phyloP scores from a whole-genome alignment of 2,888 invertebrate genomes.

The Coremacera marginata region DNA sequence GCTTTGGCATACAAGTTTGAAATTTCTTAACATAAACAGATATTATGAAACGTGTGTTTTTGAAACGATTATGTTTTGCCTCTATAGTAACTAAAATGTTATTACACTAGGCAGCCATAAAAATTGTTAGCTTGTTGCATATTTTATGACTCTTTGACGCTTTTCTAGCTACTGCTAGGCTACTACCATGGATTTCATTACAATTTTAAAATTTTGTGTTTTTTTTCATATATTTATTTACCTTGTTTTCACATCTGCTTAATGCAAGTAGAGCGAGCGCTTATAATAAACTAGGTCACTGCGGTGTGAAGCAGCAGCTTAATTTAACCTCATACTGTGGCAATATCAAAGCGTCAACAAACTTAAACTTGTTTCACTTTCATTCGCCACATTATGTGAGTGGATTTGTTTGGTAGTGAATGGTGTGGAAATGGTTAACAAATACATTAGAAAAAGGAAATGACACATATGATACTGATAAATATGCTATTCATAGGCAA shows the following conservation, averaged over 20 bases:
- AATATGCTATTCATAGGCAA: no score
- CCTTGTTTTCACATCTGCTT: constrained; percentile 17
- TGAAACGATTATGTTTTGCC: no score
- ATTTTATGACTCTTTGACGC: no score
- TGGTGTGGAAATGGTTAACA: not conserved
- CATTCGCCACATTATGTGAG: not conserved
- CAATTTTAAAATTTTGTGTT: constrained; percentile 4
- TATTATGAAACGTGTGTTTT: no score
- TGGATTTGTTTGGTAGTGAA: not conserved
- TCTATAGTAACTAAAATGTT: no score
- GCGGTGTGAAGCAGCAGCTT: constrained; percentile 44
- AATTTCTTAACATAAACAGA: no score
- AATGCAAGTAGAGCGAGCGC: constrained; percentile 1
- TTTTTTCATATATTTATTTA: not conserved
- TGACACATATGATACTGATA: no score
- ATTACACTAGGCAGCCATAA: no score
- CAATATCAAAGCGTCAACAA: constrained; percentile 21
- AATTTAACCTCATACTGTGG: constrained; percentile 48
- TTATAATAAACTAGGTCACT: constrained; percentile 48
- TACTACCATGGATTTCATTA: not conserved
- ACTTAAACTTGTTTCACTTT: constrained; percentile 17
- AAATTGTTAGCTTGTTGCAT: no score
- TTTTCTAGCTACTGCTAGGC: no score
- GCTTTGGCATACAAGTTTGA: no score
- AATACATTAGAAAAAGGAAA: not conserved